Evolutionary conservation across 2,113 vertebrate species (phyloP).

Genomic region (Toxotes jaculatrix): DNA sequence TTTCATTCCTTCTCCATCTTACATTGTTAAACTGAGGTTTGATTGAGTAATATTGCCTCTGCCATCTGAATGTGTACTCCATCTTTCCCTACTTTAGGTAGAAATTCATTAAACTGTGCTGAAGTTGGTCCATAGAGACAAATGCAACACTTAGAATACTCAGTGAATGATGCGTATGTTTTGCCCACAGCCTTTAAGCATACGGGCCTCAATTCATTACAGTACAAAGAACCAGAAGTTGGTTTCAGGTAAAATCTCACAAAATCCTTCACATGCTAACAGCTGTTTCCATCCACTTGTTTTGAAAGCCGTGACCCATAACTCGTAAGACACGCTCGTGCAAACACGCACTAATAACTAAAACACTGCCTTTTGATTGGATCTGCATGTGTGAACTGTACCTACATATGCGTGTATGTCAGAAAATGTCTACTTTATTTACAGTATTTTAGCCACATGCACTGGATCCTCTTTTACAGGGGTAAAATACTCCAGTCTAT

Average conservation of each 20-base stretch:
- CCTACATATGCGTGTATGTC: not conserved
- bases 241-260: slow-evolving; percentile 32
- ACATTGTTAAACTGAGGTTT: slow-evolving; percentile 34
- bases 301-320: slow-evolving; percentile 62
- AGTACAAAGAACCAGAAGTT: slow-evolving; percentile 46
- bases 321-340: slow-evolving; percentile 32
- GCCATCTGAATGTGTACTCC: slow-evolving; percentile 8
- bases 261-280: slow-evolving; percentile 10
- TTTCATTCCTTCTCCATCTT: slow-evolving; percentile 50
- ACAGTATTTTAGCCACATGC: not conserved
- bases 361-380: slow-evolving; percentile 38
- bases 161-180: slow-evolving; percentile 24
- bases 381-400: slow-evolving; percentile 40
- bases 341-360: slow-evolving; percentile 47
- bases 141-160: slow-evolving; percentile 11
- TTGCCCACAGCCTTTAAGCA: slow-evolving; percentile 6
- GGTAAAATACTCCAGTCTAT: not conserved
- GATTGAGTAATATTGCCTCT: slow-evolving; percentile 9
- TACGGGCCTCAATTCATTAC: slow-evolving; percentile 1
- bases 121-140: slow-evolving; percentile 22
- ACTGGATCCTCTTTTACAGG: not conserved
- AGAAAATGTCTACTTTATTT: slow-evolving; percentile 3
- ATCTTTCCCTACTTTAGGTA: slow-evolving; percentile 5
- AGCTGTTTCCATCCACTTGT: slow-evolving; percentile 65
- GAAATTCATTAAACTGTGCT: slow-evolving; percentile 13